phyloP scores from a whole-genome alignment of 2,113 vertebrate species.

The Brachirus orientalis region DNA sequence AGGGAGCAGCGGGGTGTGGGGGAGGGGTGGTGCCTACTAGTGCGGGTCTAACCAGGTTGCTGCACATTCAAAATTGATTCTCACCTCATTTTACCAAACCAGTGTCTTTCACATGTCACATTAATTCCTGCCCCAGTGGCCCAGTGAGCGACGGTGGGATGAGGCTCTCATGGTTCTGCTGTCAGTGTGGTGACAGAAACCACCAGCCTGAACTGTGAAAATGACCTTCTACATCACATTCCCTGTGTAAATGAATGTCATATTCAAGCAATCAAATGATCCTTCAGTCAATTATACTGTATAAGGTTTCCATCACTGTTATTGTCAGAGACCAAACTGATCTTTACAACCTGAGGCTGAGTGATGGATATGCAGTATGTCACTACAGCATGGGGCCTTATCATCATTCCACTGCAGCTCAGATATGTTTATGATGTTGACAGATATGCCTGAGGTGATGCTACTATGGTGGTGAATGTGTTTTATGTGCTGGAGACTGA shows the following conservation, averaged over 20 bases:
- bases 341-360: conserved; percentile 25
- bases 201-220: conserved; percentile 43
- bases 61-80: conserved; percentile 78
- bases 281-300: conserved; percentile 57
- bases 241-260: conserved; percentile 64
- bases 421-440: conserved; percentile 65
- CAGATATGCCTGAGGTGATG: conserved; percentile 48
- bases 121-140: conserved; percentile 56
- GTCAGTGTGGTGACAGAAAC: conserved; percentile 23
- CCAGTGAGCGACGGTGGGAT: conserved; percentile 45
- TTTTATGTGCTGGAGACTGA: conserved; percentile 47
- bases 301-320: conserved; percentile 50
- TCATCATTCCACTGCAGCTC: conserved; percentile 47
- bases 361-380: background rate
- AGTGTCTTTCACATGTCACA: conserved; percentile 67
- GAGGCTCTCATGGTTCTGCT: conserved; percentile 51
- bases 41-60: conserved; percentile 64
- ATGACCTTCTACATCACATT: conserved; percentile 50
- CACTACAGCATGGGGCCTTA: conserved; percentile 18
- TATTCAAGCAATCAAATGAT: conserved; percentile 54
- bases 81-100: conserved; percentile 66
- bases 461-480: conserved; percentile 14
- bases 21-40: conserved; percentile 37
- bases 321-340: conserved; percentile 35
- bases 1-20: conserved; percentile 40